Conservation (phyloP, 2,797 vertebrate species). For the Eulemur albifrons region DNA sequence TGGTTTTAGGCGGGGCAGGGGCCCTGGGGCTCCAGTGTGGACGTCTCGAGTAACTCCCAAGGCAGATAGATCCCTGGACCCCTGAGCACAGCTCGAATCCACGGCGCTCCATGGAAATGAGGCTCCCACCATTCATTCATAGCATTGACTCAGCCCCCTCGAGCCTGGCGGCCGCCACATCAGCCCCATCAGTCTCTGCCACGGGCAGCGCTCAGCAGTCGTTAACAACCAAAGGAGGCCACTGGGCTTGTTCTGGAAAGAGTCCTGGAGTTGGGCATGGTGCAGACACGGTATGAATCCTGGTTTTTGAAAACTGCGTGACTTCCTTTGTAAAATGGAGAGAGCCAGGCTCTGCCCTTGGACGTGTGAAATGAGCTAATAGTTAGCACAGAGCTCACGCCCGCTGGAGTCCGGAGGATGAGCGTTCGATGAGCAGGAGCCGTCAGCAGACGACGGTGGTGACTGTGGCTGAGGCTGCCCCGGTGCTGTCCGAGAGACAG, state of each 20-base stretch:
- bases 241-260: background rate
- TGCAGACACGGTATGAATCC: background rate
- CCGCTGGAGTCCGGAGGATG: fast-evolving
- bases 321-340: background rate
- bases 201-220: fast-evolving
- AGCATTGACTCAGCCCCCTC: fast-evolving
- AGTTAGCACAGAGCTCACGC: fast-evolving
- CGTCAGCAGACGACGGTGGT: fast-evolving
- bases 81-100: fast-evolving
- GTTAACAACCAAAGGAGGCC: fast-evolving
- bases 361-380: fast-evolving
- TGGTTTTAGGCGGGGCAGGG: background rate
- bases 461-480: fast-evolving
- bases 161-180: background rate
- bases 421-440: background rate
- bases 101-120: fast-evolving
- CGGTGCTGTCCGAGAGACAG: fast-evolving
- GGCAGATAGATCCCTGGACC: background rate
- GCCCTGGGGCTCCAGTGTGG: background rate
- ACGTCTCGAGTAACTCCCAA: fast-evolving
- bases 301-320: background rate
- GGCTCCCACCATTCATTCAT: fast-evolving
- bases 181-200: background rate
- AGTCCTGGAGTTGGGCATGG: fast-evolving
- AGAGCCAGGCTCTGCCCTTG: background rate